phyloP scores from a whole-genome alignment of 2,113 vertebrate genomes.

The Macrotis lagotis region DNA sequence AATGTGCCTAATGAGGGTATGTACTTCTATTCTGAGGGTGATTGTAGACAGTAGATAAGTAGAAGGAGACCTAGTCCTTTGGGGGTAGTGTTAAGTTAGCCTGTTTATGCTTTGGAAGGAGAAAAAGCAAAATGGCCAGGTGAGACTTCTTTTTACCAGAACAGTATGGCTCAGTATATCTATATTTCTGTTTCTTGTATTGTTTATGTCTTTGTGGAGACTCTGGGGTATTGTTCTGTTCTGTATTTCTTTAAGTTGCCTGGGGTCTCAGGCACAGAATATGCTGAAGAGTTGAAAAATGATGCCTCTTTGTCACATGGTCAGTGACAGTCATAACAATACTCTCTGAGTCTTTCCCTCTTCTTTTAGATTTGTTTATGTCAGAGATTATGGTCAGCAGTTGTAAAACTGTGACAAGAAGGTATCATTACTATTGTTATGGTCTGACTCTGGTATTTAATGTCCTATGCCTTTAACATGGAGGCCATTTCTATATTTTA shows the following conservation, averaged over 20 bases:
- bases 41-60: background rate
- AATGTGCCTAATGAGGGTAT: background rate
- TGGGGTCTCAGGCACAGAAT: background rate
- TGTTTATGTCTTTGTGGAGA: background rate
- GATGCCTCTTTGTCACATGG: background rate
- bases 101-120: background rate
- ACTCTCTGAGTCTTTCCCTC: background rate
- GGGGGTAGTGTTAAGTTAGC: background rate
- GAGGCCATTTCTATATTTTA: background rate
- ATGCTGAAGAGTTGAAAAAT: background rate
- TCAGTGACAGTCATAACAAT: background rate
- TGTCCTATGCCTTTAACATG: background rate
- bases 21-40: background rate
- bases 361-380: background rate
- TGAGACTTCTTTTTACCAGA: background rate
- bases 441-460: rapidly evolving
- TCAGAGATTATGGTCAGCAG: background rate
- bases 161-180: background rate
- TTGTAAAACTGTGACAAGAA: background rate
- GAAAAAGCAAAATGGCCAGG: background rate
- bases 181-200: background rate
- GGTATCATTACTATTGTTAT: too few relatives aligned
- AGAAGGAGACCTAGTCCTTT: background rate
- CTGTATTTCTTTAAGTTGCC: background rate
- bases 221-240: background rate